Evolutionary conservation across 1,140 invertebrate genomes (phyloP), one percentile per base, ranked within the genome.

Genomic region (Schlechtendalia chinensis): DNA sequence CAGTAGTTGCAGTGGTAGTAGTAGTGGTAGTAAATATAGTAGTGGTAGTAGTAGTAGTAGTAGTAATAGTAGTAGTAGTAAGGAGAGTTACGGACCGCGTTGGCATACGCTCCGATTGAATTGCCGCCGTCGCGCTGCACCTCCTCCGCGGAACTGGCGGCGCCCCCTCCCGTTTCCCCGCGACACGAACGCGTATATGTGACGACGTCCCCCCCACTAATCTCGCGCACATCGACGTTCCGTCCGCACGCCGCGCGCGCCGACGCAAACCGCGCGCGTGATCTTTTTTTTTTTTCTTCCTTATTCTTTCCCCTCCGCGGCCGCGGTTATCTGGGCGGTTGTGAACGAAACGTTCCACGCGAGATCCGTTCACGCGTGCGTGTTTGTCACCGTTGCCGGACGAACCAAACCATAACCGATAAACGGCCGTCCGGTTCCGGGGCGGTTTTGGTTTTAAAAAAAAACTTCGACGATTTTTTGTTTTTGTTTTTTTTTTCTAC

Each of bases 71-170:
- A 50, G 11, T 50, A 39, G 32, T 50, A 11, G 47, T 50, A 50
- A 14, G 27, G 61, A 5, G 22, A 27, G 53, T 45, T 54, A 54
- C 72, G 74, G 74, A 61, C 58, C 39, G 32, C 75, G 75, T 47
- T 79, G 58, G 75, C 75, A 77, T 77, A 77, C 74, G 32, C 74
- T n/a, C 56, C 32, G 58, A 63, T 63, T 79, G 75, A 79, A 79
- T 79, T 59, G 74, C 53, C 53, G 71, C 56, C 39, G 39, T 39
- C 16, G 58, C 69, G 27, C 50, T 47, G 14, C 75, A 8, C 54
- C 19, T 58, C 54, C 27, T 39, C 19, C n/a, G 10, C 32, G n/a
- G 17, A 5, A 17, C 75, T 19, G 19, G n/a, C 22, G 4, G 5
- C 22, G 29, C 39, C 14, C 39, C 39, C 14, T n/a, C 39, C 17